Percentiles rank a stretch among this genome's conserved stretches.
Evolutionary conservation across 64 coral and sea anemone genomes (phyloP).

Genomic region (Montipora capricornis): DNA sequence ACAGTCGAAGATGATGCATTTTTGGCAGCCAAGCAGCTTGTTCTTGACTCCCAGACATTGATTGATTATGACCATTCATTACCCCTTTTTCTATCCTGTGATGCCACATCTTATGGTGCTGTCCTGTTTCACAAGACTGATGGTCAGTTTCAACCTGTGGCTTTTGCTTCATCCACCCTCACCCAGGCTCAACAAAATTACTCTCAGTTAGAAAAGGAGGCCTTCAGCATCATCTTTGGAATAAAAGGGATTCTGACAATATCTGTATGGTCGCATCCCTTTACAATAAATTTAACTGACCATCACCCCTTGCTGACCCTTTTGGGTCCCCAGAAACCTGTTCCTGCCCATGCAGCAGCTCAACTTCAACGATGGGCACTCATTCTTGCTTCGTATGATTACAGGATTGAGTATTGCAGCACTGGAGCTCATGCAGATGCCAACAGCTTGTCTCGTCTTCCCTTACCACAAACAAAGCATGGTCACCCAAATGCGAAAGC

Average conservation of each 20-base stretch:
- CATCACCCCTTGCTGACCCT: constrained; percentile 53
- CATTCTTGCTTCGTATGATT: constrained; percentile 6
- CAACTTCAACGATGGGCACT: constrained; percentile 53
- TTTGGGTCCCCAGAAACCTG: constrained; percentile 35
- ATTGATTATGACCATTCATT: constrained; percentile 63
- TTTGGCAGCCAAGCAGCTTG: constrained; percentile 35
- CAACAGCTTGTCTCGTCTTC: not conserved
- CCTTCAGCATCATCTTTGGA: constrained; percentile 62
- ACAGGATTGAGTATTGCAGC: not conserved
- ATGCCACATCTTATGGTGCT: constrained; percentile 64
- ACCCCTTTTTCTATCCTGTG: constrained; percentile 37
- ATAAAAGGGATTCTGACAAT: constrained; percentile 64
- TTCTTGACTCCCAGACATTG: constrained; percentile 62
- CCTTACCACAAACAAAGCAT: constrained; percentile 45
- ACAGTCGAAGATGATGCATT: constrained; percentile 54
- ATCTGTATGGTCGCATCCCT: constrained; percentile 37
- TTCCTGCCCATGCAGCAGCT: constrained; percentile 55
- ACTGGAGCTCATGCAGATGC: not conserved
- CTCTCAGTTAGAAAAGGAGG: constrained; percentile 57
- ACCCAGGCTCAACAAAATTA: constrained; percentile 56
- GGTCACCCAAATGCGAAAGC: constrained; percentile 15
- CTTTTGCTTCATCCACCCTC: constrained; percentile 54
- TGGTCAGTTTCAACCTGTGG: constrained; percentile 38
- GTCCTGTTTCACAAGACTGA: constrained; percentile 69
- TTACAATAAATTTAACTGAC: constrained; percentile 65